Base-by-base conservation (phyloP, 1,140 invertebrate genomes). In the Himalopsyche phryganea region DNA sequence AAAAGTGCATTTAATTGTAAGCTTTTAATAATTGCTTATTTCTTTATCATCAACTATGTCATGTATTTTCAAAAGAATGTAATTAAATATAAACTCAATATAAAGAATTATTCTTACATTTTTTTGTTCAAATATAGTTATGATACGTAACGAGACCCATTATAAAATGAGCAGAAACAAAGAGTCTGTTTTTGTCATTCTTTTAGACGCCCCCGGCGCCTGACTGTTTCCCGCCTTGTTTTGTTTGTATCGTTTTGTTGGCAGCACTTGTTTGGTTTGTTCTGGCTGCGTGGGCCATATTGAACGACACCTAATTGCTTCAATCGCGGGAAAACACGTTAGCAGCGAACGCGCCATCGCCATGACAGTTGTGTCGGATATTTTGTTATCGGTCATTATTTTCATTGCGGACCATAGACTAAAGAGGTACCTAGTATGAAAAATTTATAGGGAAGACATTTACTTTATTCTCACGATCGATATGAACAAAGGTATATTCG, bases 341-440 rank as follows among this genome's bases (percentile, higher is more conserved):
- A 10, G 18, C 2, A 19, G n/a, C 5, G 17, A 46, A 47, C 15
- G 48, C 41, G 40, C 48, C 48, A 17, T 50, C 28, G 40, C 48
- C 48, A 17, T 44, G 47, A 32, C 56, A 50, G 40, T 57, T 50
- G 20, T 19, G 41, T 40, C 41, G 20, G 52, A 50, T 50, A 55
- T 60, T 60, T 60, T 60, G 58, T 46, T 50, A 50, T 40, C 53
- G 52, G 52, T 47, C 58, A 55, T 60, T 60, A 60, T 60, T 60
- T 60, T 55, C 46, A 47, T 55, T 55, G 54, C 46, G 51, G 58
- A 53, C 58, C 54, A 38, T 20, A 23, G 49, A 23, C 3, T n/a
- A 40, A 40, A 40, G 38, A 28, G 23, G 9, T 9, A 28, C n/a
- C n/a, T n/a, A n/a, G n/a, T n/a, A n/a, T n/a, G n/a, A n/a, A n/a